Conservation (phyloP, 1,140 invertebrate species). For the Megalopta genalis region DNA sequence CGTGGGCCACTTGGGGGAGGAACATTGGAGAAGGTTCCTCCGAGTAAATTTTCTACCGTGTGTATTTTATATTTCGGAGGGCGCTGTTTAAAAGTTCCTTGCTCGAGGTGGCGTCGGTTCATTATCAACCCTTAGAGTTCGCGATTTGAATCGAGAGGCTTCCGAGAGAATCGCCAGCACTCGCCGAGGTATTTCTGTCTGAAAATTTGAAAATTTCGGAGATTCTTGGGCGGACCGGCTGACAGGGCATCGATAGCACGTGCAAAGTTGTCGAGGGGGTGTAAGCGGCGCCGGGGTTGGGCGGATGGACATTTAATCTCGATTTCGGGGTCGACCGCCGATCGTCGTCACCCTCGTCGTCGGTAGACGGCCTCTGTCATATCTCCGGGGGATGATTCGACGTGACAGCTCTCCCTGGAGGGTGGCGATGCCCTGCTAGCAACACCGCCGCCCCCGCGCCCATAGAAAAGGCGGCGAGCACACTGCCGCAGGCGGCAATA, state of each 20-base stretch:
- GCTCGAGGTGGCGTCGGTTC: too few species aligned
- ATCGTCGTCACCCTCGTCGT: conserved; percentile 63
- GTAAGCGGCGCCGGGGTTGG: neutral
- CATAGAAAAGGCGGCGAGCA: conserved; percentile 47
- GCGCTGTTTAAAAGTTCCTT: too few species aligned
- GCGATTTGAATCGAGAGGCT: too few species aligned
- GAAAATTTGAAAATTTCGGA: neutral
- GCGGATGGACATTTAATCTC: conserved; percentile 75
- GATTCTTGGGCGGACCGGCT: neutral
- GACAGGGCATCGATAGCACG: neutral
- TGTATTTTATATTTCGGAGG: too few species aligned
- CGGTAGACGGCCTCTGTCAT: conserved; percentile 71
- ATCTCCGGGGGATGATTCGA: conserved; percentile 76
- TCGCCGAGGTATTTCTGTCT: too few species aligned
- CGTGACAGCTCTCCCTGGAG: conserved; percentile 74
- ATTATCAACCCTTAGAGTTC: too few species aligned
- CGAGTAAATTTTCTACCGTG: too few species aligned
- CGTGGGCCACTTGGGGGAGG: too few species aligned
- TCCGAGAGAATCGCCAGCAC: neutral
- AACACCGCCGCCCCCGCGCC: conserved; percentile 42
- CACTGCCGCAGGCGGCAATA: conserved; percentile 69
- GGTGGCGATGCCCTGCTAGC: conserved; percentile 60
- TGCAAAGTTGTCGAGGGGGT: neutral
- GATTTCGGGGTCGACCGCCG: conserved; percentile 73
- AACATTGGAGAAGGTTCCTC: too few species aligned